Evolutionary conservation across 1,140 invertebrate species (phyloP).

Genomic region (Penaeus japonicus): DNA sequence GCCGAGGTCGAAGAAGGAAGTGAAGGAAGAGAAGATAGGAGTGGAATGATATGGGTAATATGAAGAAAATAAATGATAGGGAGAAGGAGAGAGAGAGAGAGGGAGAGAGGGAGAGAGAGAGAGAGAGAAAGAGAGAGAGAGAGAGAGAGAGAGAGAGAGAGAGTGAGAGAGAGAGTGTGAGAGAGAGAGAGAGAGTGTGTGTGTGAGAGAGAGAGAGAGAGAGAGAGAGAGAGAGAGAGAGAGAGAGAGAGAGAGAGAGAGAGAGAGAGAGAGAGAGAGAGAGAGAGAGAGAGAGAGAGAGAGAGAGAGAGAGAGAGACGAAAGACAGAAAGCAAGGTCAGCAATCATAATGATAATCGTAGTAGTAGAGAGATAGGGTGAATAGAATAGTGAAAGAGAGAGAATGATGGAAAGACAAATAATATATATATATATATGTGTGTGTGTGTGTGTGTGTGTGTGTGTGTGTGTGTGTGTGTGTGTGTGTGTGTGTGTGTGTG

Average conservation of each 20-base stretch:
- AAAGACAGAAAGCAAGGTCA: neutral
- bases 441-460: too few species aligned
- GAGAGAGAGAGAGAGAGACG: neutral
- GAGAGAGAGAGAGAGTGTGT: neutral
- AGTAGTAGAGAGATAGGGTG: neutral
- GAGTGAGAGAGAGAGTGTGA: neutral
- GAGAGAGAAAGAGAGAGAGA: neutral
- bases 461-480: too few species aligned
- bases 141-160: too few species aligned
- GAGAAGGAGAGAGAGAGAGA: too few species aligned
- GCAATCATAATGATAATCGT: neutral
- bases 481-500: too few species aligned
- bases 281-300: neutral
- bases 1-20: neutral
- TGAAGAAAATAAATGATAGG: neutral
- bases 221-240: neutral
- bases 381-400: neutral
- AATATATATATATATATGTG: too few species aligned
- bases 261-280: neutral
- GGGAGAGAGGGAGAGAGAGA: neutral
- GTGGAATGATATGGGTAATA: too few species aligned
- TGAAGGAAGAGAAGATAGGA: neutral
- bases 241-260: neutral
- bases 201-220: too few species aligned
- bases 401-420: neutral